These are phyloP conservation scores for Frieseomelitta varia DNA, from an alignment of 1,140 invertebrate genomes.

Conservation along the genomic window DNA sequence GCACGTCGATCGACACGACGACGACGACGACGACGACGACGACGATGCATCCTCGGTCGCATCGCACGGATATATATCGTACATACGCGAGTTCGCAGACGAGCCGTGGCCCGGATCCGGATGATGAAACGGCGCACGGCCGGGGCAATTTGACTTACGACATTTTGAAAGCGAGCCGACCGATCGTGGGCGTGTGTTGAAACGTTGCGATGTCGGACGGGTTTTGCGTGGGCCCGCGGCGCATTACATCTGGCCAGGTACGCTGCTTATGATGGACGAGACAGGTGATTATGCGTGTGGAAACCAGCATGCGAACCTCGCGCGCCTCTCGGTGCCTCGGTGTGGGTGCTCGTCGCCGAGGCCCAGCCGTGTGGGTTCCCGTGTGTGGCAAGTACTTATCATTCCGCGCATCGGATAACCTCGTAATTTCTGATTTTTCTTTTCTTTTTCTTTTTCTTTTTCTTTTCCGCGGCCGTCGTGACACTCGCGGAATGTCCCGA, in stretches of 20 bases:
- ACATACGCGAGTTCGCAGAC: background rate
- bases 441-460: too few relatives aligned
- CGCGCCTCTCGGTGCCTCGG: background rate
- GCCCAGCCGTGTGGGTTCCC: background rate
- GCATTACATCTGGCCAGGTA: conserved; percentile 78
- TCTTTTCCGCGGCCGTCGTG: background rate
- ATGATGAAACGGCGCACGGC: conserved; percentile 78
- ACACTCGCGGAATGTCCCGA: conserved; percentile 9
- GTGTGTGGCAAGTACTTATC: too few relatives aligned
- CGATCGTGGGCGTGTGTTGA: conserved; percentile 80
- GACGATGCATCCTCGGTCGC: background rate
- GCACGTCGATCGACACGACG: conserved; percentile 4
- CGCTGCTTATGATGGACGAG: conserved; percentile 80
- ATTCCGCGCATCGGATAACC: conserved; percentile 33
- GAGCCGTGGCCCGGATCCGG: conserved; percentile 55
- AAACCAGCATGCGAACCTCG: conserved; percentile 73
- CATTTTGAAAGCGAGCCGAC: conserved; percentile 80
- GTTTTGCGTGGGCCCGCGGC: conserved; percentile 78
- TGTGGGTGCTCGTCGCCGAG: conserved; percentile 24
- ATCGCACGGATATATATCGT: too few relatives aligned
- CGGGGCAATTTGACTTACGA: conserved; percentile 80
- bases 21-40: too few relatives aligned
- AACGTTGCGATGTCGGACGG: conserved; percentile 79
- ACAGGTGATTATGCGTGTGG: conserved; percentile 81
- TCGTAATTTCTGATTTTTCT: conserved; percentile 41